Conservation (phyloP, 2,888 invertebrate species). For the Tenodera sinensis region DNA sequence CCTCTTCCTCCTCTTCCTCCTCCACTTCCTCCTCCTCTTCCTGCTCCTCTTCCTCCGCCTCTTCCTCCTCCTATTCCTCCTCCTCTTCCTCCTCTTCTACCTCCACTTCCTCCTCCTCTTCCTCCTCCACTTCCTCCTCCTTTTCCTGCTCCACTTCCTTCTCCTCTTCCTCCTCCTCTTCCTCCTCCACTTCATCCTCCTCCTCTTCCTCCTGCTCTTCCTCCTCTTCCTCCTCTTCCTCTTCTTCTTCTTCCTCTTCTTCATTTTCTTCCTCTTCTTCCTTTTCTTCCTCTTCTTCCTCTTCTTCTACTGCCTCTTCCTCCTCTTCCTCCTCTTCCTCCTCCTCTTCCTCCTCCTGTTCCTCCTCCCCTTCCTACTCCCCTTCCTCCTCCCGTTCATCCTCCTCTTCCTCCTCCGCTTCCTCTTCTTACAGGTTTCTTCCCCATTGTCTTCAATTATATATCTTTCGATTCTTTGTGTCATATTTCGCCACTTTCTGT, state of each 20-base stretch:
- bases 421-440: neutral
- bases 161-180: neutral
- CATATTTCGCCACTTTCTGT: too few relatives aligned
- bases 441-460: neutral
- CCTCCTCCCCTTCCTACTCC: neutral
- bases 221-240: neutral
- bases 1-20: too few relatives aligned
- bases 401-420: too few relatives aligned
- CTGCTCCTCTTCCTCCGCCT: too few relatives aligned
- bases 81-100: neutral
- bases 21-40: too few relatives aligned
- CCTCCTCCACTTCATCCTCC: neutral
- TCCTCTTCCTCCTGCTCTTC: too few relatives aligned
- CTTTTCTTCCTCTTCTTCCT: neutral
- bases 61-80: too few relatives aligned
- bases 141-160: too few relatives aligned
- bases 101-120: neutral
- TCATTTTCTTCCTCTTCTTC: too few relatives aligned
- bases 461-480: neutral
- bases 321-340: neutral
- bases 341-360: neutral
- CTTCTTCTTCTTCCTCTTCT: neutral
- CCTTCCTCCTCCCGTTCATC: neutral
- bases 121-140: too few relatives aligned
- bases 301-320: too few relatives aligned